Conservation (phyloP, 2,888 invertebrate genomes). For the Mythimna impura region DNA sequence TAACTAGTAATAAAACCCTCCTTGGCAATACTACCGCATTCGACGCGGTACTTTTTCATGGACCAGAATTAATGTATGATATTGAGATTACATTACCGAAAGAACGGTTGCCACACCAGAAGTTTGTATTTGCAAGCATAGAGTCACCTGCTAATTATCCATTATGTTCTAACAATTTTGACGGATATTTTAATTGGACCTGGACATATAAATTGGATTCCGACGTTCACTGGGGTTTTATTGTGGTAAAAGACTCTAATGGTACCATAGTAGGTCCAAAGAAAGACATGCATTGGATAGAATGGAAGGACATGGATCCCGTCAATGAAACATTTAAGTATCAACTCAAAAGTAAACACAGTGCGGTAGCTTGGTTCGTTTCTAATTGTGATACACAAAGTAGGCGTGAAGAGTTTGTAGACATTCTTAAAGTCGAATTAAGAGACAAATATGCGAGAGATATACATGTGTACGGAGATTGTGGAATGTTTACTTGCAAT, state of each 20-base stretch:
- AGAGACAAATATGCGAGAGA: slow-evolving; percentile 41
- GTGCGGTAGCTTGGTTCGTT: slow-evolving; percentile 74
- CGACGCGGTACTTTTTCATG: slow-evolving; percentile 79
- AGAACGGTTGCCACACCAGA: slow-evolving; percentile 74
- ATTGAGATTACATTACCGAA: slow-evolving; percentile 59
- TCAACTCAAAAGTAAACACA: slow-evolving; percentile 66
- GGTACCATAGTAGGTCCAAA: slow-evolving; percentile 77
- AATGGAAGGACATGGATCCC: slow-evolving; percentile 70
- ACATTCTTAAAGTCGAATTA: slow-evolving; percentile 54
- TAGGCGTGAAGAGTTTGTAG: slow-evolving; percentile 57
- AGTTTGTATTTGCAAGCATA: slow-evolving; percentile 78
- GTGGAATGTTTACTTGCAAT: slow-evolving; percentile 60
- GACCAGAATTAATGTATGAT: slow-evolving; percentile 69
- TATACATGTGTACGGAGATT: slow-evolving; percentile 66
- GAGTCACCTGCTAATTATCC: slow-evolving; percentile 81
- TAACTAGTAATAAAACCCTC: slow-evolving; percentile 71
- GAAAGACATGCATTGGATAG: slow-evolving; percentile 77
- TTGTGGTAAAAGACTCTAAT: slow-evolving; percentile 74
- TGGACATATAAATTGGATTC: slow-evolving; percentile 82
- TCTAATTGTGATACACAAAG: slow-evolving; percentile 65
- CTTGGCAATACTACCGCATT: slow-evolving; percentile 73
- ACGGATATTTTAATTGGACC: slow-evolving; percentile 84
- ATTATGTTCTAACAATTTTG: slow-evolving; percentile 69
- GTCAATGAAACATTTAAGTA: slow-evolving; percentile 68
- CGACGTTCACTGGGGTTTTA: slow-evolving; percentile 79